A percentile compares a stretch with the other conserved stretches of the same genome.
These are phyloP conservation scores for Apantesis nais DNA, from an alignment of 2,888 invertebrate species.

Conservation along the genomic window DNA sequence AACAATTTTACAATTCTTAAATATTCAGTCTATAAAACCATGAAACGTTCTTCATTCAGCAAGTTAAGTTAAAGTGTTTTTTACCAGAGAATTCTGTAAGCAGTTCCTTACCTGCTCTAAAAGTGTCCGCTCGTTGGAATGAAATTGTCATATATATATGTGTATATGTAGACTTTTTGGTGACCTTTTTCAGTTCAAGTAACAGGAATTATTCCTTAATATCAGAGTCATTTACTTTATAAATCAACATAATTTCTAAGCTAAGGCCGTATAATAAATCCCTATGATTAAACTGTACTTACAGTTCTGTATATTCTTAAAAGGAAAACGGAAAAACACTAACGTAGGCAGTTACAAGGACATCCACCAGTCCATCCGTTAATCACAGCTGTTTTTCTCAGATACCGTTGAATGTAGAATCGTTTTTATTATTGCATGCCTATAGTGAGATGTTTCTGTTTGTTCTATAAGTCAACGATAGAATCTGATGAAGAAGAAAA, in stretches of 20 bases:
- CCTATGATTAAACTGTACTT: neutral
- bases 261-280: neutral
- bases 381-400: conserved; percentile 14
- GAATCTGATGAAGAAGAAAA: neutral
- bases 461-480: neutral
- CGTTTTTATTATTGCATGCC: neutral
- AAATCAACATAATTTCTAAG: neutral
- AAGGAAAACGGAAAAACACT: conserved; percentile 7
- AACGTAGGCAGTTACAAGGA: conserved; percentile 7
- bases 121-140: too few relatives aligned
- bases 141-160: too few relatives aligned
- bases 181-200: neutral
- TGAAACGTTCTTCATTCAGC: too few relatives aligned
- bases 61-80: too few relatives aligned
- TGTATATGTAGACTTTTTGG: too few relatives aligned
- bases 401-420: conserved; percentile 12
- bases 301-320: neutral
- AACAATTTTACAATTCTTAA: too few relatives aligned
- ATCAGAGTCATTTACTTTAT: neutral
- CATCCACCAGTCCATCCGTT: conserved; percentile 6
- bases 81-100: too few relatives aligned
- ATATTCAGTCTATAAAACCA: too few relatives aligned
- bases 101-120: too few relatives aligned
- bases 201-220: neutral
- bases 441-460: neutral